Evolutionary conservation across 2,113 vertebrate species (phyloP), one percentile per base, ranked within the genome.

Genomic region (Xiphias gladius): DNA sequence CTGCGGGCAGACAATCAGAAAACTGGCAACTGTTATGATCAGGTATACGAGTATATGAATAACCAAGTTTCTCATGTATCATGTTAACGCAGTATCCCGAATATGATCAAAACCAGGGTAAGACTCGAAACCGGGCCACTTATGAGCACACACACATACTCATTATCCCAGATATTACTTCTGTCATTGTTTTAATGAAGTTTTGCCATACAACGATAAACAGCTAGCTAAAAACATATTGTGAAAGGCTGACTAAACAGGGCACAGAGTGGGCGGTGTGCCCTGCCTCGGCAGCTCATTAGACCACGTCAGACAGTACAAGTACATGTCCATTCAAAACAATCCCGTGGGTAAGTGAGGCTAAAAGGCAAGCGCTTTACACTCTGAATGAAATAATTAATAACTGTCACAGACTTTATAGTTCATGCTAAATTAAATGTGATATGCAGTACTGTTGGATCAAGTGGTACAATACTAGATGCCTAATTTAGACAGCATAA

Each of bases 361-460:
- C 76, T 32, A 71, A 75, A 81, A 80, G 80, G 41, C 24, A 6
- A 79, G 63, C 46, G 63, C 68, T 77, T 63, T 48, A 76, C 46
- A 52, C 79, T 76, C 68, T 39, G 67, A 81, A 63, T 76, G 71
- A 82, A 83, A 85, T 86, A 52, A 73, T 87, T 83, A 81, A 79
- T 88, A 83, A 87, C 76, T 73, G 73, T 78, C 80, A 84, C 59
- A 52, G 55, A 79, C 66, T 86, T 81, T 76, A 84, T 79, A 80
- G 63, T 86, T 87, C 67, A 64, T 13, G 24, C 71, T 65, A 72
- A 79, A 88, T 88, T 78, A 79, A 84, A 90, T 84, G 62, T 72
- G 76, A 83, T 80, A 75, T 28, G 68, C 43, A 43, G 54, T 8
- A 11, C 46, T 67, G 74, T 10, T 32, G 46, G 11, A 14, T 17